Evolutionary conservation across 23 tunicate genomes (phyloP).

Genomic region (Halocynthia roretzi): DNA sequence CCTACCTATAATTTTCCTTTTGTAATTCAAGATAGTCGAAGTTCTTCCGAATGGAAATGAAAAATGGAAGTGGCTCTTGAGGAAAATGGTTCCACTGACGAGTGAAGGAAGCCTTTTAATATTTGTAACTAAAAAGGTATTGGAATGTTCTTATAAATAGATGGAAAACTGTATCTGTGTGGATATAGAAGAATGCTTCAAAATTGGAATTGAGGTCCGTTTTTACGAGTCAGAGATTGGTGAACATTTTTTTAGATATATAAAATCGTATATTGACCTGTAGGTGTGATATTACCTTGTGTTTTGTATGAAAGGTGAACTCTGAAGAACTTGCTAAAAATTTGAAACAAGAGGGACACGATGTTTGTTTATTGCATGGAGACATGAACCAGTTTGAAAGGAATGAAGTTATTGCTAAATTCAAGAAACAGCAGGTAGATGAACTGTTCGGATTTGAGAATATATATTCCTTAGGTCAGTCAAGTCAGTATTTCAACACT

Average conservation of each 20-base stretch:
- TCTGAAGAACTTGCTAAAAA: conserved; percentile 76
- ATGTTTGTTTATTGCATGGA: conserved; percentile 84
- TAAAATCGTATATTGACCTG: too few species aligned
- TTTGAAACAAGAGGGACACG: conserved; percentile 75
- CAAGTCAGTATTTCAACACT: too few species aligned
- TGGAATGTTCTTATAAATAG: too few species aligned
- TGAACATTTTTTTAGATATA: too few species aligned
- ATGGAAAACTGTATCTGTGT: not conserved
- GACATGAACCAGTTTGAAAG: conserved; percentile 96
- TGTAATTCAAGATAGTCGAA: conserved; percentile 58
- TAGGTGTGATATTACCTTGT: too few species aligned
- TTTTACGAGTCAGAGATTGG: too few species aligned
- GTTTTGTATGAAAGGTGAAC: conserved; percentile 31
- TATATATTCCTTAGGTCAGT: not conserved
- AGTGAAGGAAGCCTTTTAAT: conserved; percentile 89
- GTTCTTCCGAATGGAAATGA: conserved; percentile 50
- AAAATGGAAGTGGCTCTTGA: conserved; percentile 82
- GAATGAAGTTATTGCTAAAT: conserved; percentile 71
- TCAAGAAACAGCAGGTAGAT: conserved; percentile 80
- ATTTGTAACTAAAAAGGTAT: conserved; percentile 95
- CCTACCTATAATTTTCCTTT: not conserved
- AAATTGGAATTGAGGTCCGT: not conserved
- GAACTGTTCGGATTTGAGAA: not conserved
- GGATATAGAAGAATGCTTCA: not conserved
- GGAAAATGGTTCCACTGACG: conserved; percentile 74